Evolutionary conservation across 1,140 invertebrate genomes (phyloP).

Genomic region (Drusus annulatus): DNA sequence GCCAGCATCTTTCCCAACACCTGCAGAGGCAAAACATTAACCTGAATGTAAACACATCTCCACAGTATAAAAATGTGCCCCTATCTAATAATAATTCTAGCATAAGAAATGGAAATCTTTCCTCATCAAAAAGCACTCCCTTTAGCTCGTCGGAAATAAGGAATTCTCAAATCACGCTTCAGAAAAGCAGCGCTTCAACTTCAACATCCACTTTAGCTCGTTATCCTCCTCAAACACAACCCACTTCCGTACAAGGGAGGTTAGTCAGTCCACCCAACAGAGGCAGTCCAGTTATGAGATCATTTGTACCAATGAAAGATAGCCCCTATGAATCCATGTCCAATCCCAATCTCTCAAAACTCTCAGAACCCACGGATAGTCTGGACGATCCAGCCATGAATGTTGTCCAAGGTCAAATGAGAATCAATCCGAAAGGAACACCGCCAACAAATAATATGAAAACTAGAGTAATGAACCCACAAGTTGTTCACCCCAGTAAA

Average conservation of each 20-base stretch:
- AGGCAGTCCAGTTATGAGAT: slow-evolving; percentile 15
- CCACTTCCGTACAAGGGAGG: slow-evolving; percentile 50
- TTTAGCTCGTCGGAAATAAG: slow-evolving; percentile 37
- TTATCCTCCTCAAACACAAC: slow-evolving; percentile 63
- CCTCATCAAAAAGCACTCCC: slow-evolving; percentile 36
- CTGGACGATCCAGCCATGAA: slow-evolving; percentile 68
- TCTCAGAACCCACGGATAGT: slow-evolving; percentile 60
- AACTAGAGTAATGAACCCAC: slow-evolving; percentile 50
- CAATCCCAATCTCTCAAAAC: slow-evolving; percentile 54
- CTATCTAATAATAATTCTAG: slow-evolving; percentile 27
- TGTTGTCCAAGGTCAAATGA: slow-evolving; percentile 71
- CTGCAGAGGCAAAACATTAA: slow-evolving; percentile 61
- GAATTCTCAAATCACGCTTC: slow-evolving; percentile 36
- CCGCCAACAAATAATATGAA: slow-evolving; percentile 35
- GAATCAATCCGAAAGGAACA: slow-evolving; percentile 66
- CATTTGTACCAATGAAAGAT: slow-evolving; percentile 71
- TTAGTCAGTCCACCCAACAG: slow-evolving; percentile 39
- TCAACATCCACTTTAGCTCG: slow-evolving; percentile 60
- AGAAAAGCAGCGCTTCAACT: slow-evolving; percentile 34
- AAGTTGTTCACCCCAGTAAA: slow-evolving; percentile 38
- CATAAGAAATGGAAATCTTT: slow-evolving; percentile 40
- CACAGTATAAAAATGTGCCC: slow-evolving; percentile 22
- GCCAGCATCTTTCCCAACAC: slow-evolving; percentile 58
- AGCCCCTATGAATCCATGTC: slow-evolving; percentile 69
- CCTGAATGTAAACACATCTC: slow-evolving; percentile 17